These are phyloP conservation scores for Anguilla marmorata DNA, from an alignment of 2,797 vertebrate genomes.

Conservation along the genomic window DNA sequence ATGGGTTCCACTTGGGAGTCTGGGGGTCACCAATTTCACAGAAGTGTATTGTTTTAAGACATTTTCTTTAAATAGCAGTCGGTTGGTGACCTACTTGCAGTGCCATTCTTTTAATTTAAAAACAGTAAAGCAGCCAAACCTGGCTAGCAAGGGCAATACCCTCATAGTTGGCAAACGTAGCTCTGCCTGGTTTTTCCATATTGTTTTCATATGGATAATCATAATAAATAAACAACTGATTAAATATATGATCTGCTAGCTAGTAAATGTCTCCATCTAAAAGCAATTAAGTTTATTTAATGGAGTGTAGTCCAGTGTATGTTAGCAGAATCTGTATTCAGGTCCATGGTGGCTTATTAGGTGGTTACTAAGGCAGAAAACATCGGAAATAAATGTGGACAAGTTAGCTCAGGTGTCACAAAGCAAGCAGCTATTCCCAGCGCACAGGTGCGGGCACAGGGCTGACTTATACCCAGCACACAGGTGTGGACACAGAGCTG, in stretches of 20 bases:
- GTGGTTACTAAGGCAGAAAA: background rate
- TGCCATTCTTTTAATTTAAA: background rate
- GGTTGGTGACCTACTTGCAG: background rate
- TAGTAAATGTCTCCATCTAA: background rate
- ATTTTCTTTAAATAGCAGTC: background rate
- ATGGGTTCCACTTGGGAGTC: background rate
- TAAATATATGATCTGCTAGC: background rate
- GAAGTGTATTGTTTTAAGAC: background rate
- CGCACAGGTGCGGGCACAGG: background rate
- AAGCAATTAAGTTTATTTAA: background rate
- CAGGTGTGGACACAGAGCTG: background rate
- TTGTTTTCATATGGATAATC: background rate
- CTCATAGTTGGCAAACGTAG: background rate
- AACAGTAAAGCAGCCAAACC: background rate
- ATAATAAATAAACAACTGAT: background rate
- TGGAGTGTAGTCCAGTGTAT: background rate
- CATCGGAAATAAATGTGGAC: background rate
- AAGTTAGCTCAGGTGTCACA: background rate
- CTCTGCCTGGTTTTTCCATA: background rate
- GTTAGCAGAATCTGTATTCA: background rate
- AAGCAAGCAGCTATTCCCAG: background rate
- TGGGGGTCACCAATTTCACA: background rate
- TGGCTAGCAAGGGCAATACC: background rate
- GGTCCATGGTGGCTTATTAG: background rate
- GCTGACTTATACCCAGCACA: background rate